Conservation (phyloP, 2,113 vertebrate genomes). For the Strix aluco region DNA sequence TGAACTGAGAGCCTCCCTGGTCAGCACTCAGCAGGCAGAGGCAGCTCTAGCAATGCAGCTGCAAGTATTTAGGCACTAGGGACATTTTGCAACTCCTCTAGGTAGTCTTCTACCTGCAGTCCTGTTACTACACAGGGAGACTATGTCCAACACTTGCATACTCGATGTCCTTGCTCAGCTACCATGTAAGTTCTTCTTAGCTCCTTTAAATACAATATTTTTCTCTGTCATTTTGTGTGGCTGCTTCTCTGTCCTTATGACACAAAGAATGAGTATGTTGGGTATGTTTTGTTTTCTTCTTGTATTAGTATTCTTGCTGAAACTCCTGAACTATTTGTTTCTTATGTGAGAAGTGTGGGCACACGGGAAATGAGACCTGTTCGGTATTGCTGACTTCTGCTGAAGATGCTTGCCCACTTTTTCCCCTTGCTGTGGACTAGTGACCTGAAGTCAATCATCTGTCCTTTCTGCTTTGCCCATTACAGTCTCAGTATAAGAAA, state of each 20-base stretch:
- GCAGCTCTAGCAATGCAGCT: not conserved
- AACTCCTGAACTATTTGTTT: not conserved
- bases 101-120: not conserved
- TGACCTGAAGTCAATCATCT: not conserved
- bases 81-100: not conserved
- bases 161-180: not conserved
- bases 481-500: not conserved
- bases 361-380: not conserved
- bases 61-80: not conserved
- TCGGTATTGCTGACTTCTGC: not conserved
- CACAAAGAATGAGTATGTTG: not conserved
- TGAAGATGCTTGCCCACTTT: not conserved
- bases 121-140: not conserved
- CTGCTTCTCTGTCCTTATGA: not conserved
- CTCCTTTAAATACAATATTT: not conserved
- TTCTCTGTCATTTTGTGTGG: not conserved
- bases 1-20: not conserved
- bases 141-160: fast-evolving
- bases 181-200: not conserved
- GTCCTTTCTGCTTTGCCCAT: not conserved
- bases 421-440: not conserved
- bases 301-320: not conserved
- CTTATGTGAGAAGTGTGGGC: not conserved
- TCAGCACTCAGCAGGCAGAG: not conserved
- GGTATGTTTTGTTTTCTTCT: not conserved